Evolutionary conservation across 2,113 vertebrate species (phyloP).

Genomic region (Cheirogaleus medius): DNA sequence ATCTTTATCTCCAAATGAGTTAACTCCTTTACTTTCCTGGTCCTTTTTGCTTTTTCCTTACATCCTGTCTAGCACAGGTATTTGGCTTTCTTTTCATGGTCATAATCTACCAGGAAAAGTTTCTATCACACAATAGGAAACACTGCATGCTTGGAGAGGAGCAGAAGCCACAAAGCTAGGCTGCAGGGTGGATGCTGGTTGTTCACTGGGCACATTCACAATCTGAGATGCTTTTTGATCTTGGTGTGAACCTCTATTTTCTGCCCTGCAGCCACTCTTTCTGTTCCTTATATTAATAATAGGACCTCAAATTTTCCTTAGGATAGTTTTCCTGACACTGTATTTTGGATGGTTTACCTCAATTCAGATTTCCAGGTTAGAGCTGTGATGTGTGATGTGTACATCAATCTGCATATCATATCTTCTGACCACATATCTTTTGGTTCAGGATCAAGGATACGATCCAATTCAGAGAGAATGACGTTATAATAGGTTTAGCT

Average conservation of each 20-base stretch:
- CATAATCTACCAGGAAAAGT: not conserved
- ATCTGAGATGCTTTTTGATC: not conserved
- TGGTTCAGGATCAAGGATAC: not conserved
- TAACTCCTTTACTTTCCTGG: not conserved
- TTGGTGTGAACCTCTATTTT: not conserved
- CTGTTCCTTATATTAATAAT: not conserved
- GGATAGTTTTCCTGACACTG: fast-evolving
- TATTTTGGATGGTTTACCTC: not conserved
- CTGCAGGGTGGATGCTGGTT: too few species aligned
- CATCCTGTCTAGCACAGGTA: not conserved
- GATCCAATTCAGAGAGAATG: not conserved
- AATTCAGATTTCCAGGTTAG: not conserved
- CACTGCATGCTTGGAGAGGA: not conserved
- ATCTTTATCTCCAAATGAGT: not conserved
- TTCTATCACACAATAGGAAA: not conserved
- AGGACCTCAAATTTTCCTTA: not conserved
- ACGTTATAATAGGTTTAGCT: not conserved
- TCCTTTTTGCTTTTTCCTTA: not conserved
- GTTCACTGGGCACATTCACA: fast-evolving
- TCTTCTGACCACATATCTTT: not conserved
- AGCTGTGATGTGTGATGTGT: not conserved
- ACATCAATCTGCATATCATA: not conserved
- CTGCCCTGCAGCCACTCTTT: not conserved
- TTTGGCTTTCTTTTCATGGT: not conserved
- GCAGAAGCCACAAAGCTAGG: too few species aligned